Percentiles rank a stretch among this genome's conserved stretches.
phyloP scores from a whole-genome alignment of 1,140 invertebrate genomes.

The Yoshiicerus persimilis region DNA sequence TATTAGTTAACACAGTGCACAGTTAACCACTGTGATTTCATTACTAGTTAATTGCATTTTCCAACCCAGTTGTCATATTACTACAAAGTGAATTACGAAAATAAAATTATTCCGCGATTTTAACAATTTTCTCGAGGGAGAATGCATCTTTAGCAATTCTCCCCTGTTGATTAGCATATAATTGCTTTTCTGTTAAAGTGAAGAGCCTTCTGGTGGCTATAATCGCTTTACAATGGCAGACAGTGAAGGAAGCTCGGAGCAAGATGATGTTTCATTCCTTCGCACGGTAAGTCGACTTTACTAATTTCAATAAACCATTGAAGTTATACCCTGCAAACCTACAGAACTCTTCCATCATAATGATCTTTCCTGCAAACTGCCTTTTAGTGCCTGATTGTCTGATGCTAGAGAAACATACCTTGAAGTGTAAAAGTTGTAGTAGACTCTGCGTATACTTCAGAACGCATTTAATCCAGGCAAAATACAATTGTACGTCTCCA shows the following conservation, averaged over 20 bases:
- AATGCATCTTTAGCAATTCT: not conserved
- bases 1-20: too few species aligned
- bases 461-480: too few species aligned
- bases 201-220: not conserved
- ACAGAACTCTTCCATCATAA: too few species aligned
- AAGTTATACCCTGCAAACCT: not conserved
- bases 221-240: slow-evolving; percentile 69
- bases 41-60: too few species aligned
- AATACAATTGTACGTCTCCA: too few species aligned
- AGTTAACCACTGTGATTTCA: too few species aligned
- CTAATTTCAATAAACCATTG: not conserved
- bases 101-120: not conserved
- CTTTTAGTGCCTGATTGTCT: too few species aligned
- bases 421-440: too few species aligned
- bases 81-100: not conserved
- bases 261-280: slow-evolving; percentile 97
- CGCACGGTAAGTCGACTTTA: slow-evolving; percentile 70
- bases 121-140: not conserved
- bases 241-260: slow-evolving; percentile 88
- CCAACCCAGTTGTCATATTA: too few species aligned
- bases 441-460: too few species aligned
- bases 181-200: not conserved
- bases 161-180: not conserved
- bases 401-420: too few species aligned
- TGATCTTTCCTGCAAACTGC: too few species aligned